phyloP scores from a whole-genome alignment of 37 sponge, comb jelly and placozoan species.

The Ephydatia muelleri region DNA sequence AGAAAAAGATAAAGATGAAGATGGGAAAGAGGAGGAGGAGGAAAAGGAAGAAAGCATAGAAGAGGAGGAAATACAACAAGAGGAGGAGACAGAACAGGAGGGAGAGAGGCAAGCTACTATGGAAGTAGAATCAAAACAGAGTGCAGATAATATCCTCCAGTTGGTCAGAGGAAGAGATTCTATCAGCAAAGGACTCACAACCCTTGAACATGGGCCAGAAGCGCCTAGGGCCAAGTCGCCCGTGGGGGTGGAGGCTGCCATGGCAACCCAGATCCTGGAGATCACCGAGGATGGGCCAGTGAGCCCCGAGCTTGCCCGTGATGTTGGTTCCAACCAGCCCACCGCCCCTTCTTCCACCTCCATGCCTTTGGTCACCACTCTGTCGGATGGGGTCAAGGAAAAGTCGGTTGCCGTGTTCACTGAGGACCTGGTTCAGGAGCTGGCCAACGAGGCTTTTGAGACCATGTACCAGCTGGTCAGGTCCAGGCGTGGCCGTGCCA shows the following conservation, averaged over 20 bases:
- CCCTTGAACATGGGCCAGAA: not conserved
- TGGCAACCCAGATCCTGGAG: not conserved
- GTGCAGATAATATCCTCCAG: not conserved
- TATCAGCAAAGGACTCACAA: not conserved
- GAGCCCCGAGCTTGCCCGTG: not conserved
- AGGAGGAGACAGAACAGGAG: not conserved
- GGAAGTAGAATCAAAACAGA: not conserved
- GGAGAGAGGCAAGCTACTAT: not conserved
- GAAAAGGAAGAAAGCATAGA: not conserved
- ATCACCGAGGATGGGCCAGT: not conserved
- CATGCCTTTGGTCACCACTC: not conserved
- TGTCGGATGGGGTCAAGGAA: not conserved
- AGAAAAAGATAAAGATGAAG: not conserved
- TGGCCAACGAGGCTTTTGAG: conserved; percentile 56
- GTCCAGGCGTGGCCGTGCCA: not conserved
- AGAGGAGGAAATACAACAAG: not conserved
- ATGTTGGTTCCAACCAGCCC: not conserved
- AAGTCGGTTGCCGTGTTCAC: not conserved
- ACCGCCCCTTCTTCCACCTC: too few relatives aligned
- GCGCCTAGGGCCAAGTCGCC: not conserved
- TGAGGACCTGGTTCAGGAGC: conserved; percentile 45
- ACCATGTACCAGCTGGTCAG: conserved; percentile 39
- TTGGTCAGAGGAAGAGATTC: too few relatives aligned
- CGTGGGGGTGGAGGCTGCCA: not conserved
- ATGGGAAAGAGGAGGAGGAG: conserved; percentile 6